Conservation (phyloP, 1,140 invertebrate genomes). For the Drosophila guanche region DNA sequence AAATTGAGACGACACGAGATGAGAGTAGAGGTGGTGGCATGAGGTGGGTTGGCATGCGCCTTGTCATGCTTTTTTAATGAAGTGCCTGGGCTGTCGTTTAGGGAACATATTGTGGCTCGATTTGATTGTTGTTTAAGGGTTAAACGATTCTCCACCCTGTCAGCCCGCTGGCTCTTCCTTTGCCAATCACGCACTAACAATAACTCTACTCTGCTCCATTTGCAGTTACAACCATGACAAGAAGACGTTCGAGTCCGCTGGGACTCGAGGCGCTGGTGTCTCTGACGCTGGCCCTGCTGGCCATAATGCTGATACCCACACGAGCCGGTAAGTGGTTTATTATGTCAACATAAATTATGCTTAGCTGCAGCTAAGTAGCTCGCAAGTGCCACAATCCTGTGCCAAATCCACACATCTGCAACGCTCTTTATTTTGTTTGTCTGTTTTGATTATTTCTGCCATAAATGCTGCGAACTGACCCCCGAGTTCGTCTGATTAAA, state of each 20-base stretch:
- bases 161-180: constrained; percentile 1
- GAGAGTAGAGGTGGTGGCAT: constrained; percentile 22
- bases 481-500: constrained; percentile 57
- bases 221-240: constrained; percentile 79
- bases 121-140: constrained; percentile 77
- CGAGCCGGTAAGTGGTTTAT: constrained; percentile 83
- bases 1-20: constrained; percentile 26
- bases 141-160: constrained; percentile 46
- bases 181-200: constrained; percentile 34
- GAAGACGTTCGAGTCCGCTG: constrained; percentile 83
- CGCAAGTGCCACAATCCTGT: neutral
- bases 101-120: constrained; percentile 76
- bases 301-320: constrained; percentile 71
- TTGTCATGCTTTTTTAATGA: constrained; percentile 82
- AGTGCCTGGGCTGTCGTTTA: constrained; percentile 71
- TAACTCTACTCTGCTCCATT: constrained; percentile 40
- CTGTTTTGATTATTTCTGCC: constrained; percentile 45
- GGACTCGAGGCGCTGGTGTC: constrained; percentile 80
- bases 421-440: constrained; percentile 21
- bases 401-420: constrained; percentile 35
- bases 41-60: constrained; percentile 57
- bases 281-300: constrained; percentile 60
- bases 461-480: constrained; percentile 21
- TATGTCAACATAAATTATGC: constrained; percentile 79
- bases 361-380: constrained; percentile 48